Conservation (phyloP, 2,888 invertebrate species). For the Argynnis bischoffii region DNA sequence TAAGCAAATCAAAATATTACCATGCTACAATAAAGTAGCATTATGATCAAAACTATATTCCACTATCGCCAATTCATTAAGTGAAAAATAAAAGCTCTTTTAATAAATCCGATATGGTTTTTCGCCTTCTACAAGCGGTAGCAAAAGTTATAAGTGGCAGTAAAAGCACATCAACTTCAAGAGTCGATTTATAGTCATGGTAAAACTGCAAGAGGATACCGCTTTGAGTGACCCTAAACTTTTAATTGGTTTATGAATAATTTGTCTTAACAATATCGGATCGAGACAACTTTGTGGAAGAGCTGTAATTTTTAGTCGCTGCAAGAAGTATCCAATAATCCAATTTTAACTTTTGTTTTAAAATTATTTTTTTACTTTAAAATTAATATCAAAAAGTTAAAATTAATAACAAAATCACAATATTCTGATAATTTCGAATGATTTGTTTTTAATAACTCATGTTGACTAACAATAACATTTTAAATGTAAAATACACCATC, state of each 20-base stretch:
- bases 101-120: background rate
- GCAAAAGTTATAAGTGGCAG: slow-evolving; percentile 4
- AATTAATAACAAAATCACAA: too few relatives aligned
- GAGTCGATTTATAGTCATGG: slow-evolving; percentile 14
- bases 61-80: too few relatives aligned
- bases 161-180: slow-evolving; percentile 17
- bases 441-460: too few relatives aligned
- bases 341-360: background rate
- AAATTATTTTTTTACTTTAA: background rate
- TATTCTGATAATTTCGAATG: too few relatives aligned
- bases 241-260: slow-evolving; percentile 25
- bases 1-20: too few relatives aligned
- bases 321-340: slow-evolving; percentile 1
- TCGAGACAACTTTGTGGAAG: slow-evolving; percentile 4
- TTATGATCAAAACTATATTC: too few relatives aligned
- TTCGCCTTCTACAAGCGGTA: background rate
- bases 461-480: too few relatives aligned
- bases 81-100: too few relatives aligned
- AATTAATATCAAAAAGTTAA: background rate
- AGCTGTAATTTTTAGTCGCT: slow-evolving; percentile 11
- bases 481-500: too few relatives aligned
- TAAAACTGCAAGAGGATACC: slow-evolving; percentile 17
- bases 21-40: too few relatives aligned
- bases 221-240: slow-evolving; percentile 15
- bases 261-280: slow-evolving; percentile 17